phyloP scores from a whole-genome alignment of 2,797 vertebrate species.

The Galagoides demidoff region DNA sequence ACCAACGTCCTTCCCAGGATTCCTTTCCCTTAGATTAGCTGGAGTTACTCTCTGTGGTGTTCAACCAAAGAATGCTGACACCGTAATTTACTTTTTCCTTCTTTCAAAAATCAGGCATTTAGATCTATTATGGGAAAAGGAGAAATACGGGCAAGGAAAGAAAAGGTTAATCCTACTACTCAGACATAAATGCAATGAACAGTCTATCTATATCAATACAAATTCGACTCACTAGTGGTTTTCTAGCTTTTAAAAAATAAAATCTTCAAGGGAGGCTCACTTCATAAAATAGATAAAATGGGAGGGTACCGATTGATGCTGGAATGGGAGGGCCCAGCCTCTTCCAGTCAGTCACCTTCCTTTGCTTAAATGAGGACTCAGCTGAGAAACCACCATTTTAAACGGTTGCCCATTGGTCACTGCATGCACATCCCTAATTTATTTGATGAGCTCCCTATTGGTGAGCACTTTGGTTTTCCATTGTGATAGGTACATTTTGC shows the following conservation, averaged over 20 bases:
- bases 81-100: background rate
- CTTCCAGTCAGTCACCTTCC: background rate
- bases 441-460: background rate
- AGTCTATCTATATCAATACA: background rate
- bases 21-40: background rate
- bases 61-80: background rate
- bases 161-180: background rate
- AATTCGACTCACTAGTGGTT: background rate
- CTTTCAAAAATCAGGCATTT: background rate
- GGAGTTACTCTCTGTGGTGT: background rate
- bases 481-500: background rate
- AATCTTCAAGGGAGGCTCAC: background rate
- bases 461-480: background rate
- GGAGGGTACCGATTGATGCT: background rate
- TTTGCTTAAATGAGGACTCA: background rate
- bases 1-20: background rate
- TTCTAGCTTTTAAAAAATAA: background rate
- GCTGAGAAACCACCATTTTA: background rate
- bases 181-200: background rate
- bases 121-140: background rate
- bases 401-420: background rate
- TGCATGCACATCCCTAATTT: accelerated
- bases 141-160: background rate
- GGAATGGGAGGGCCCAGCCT: background rate
- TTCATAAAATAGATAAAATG: background rate